Evolutionary conservation across 2,113 vertebrate species (phyloP), one percentile per base, ranked within the genome.

Genomic region (Nerophis lumbriciformis): DNA sequence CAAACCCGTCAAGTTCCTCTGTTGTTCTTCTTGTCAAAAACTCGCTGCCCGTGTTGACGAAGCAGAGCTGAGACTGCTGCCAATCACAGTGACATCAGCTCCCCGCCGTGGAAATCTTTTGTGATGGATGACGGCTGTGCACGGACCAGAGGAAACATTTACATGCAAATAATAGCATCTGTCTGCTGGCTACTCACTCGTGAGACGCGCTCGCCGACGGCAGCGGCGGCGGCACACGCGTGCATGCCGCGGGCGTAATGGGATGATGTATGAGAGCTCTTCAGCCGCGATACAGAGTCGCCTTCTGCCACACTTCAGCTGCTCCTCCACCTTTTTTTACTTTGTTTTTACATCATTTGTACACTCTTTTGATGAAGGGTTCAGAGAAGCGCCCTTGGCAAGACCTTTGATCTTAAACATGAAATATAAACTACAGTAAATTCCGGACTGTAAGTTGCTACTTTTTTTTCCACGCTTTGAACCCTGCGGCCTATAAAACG

Each of bases 101-200:
- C 6, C 15, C 21, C 9, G 63, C 59, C 38, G 53, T 42, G 15
- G 57, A 63, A 67, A 63, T 66, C 69, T 66, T 49, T 61, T 38
- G 44, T 84, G 82, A 86, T 83, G 72, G 74, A 87, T 86, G 77
- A 70, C 55, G 11, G 66, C 65, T 37, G 71, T 63, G 59, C 68
- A 70, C 49, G 63, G 71, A 61, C 64, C 64, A 59, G 69, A 35
- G 66, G 82, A 76, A 78, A 78, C 74, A 79, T 85, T 80, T 74
- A 58, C 61, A 78, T 79, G 81, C 76, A 84, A 84, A 85, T 82
- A 79, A 77, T 65, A 77, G 73, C 79, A 79, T 78, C 78, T 73
- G 81, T 84, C 78, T 71, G 59, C 44, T 42, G 68, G 60, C 71
- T 55, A 59, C 72, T 80, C 72, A 65, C 5, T 71, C 74, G 15